Evolutionary conservation across 2,797 vertebrate genomes (phyloP), one percentile per base, ranked within the genome.

Genomic region (Fistularia commersonii): DNA sequence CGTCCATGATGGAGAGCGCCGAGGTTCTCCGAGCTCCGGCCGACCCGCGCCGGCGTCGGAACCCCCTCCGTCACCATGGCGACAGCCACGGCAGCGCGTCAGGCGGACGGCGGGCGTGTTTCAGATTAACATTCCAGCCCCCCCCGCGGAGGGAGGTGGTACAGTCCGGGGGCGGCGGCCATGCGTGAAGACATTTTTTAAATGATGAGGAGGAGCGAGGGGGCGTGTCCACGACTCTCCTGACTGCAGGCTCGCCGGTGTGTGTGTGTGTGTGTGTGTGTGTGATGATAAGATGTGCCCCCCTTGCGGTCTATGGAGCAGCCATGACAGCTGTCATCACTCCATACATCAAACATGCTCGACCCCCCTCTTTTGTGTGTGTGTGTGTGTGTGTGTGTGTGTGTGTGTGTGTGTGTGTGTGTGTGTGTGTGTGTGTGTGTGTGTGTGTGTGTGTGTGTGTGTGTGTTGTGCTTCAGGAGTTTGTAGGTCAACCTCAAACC

Each of bases 101-200:
- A 42, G 36, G 8, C 42, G 6, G 45, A 56, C 47, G 51, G 48
- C 8, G 41, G 58, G 75, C 72, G 51, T 72, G 45, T 57, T 71
- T 75, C 62, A 64, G 66, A 64, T 81, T 63, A 76, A 79, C 75
- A 78, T 77, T 84, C 81, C 77, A 69, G 69, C 69, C 65, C 57
- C 63, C 70, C 46, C 32, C 50, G 44, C 36, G 44, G 10, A 42
- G 32, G 0, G 15, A 39, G 61, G 75, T 81, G 60, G 70, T 81
- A 66, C 73, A 74, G 59, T 77, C 74, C 41, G 70, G 40, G 42
- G 60, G 0, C 32, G 69, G 77, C 72, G 79, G 15, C 54, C 82
- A 86, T 78, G 84, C 84, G 81, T 83, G 70, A 86, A 76, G 78
- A 66, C 56, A 87, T 88, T 87, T 86, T 88, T 83, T 86, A 85